A percentile compares a stretch with the other conserved stretches of the same genome.
Evolutionary conservation across 2,888 invertebrate genomes (phyloP).

Genomic region (Venusia cambrica): DNA sequence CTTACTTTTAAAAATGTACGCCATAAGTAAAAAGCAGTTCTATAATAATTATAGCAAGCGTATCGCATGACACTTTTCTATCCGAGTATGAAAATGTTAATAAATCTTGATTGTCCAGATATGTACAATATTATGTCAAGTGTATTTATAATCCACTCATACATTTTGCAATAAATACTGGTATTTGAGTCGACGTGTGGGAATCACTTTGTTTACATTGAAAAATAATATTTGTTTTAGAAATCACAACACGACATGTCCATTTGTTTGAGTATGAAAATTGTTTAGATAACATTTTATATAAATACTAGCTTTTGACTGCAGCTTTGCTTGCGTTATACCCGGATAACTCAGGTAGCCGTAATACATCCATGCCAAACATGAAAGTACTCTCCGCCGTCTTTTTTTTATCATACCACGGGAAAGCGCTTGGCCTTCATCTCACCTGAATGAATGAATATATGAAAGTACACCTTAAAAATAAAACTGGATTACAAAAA

Average conservation of each 20-base stretch:
- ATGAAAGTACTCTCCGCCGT: too few species aligned
- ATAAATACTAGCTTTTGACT: too few species aligned
- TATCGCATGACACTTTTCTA: not conserved
- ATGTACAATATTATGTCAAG: slow-evolving; percentile 35
- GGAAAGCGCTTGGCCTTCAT: too few species aligned
- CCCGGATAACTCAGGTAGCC: too few species aligned
- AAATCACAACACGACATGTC: slow-evolving; percentile 6
- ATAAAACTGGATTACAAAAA: too few species aligned
- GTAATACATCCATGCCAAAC: too few species aligned
- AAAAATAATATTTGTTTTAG: slow-evolving; percentile 8
- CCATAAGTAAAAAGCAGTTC: too few species aligned
- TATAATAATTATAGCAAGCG: not conserved
- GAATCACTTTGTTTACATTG: slow-evolving; percentile 15
- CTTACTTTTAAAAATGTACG: too few species aligned
- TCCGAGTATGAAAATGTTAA: slow-evolving; percentile 8
- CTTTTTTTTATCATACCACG: too few species aligned
- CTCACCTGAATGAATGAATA: too few species aligned
- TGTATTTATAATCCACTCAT: slow-evolving; percentile 51
- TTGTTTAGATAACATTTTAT: not conserved
- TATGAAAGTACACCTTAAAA: too few species aligned
- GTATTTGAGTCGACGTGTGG: slow-evolving; percentile 37
- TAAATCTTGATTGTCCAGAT: slow-evolving; percentile 10
- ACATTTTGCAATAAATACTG: slow-evolving; percentile 44
- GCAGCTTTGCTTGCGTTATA: too few species aligned
- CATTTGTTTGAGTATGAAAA: not conserved